Percentiles rank a stretch among this genome's conserved stretches.
These are phyloP conservation scores for Syngnathoides biaculeatus DNA, from an alignment of 2,113 vertebrate species.

Conservation along the genomic window DNA sequence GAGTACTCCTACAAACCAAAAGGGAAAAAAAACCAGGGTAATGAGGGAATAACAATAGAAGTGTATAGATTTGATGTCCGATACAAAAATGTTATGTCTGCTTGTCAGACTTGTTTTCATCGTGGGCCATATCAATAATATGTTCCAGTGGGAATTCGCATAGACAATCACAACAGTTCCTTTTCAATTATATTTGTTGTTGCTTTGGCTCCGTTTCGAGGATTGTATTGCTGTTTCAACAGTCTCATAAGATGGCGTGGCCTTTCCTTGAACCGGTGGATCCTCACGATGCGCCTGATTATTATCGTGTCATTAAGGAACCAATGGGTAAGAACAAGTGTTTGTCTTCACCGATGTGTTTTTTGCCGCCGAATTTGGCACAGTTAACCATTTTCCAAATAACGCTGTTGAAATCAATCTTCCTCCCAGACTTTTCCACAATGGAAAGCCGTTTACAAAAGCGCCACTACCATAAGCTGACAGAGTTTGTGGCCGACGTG, in stretches of 20 bases:
- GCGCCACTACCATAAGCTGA: slow-evolving; percentile 95
- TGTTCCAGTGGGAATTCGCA: too few species aligned
- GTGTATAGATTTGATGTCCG: too few species aligned
- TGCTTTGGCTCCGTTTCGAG: too few species aligned
- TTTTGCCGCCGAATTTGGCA: background rate
- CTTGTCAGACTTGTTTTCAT: too few species aligned
- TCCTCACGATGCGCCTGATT: slow-evolving; percentile 95
- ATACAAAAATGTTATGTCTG: too few species aligned
- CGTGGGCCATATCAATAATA: too few species aligned
- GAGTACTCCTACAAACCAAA: too few species aligned
- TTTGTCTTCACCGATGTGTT: background rate
- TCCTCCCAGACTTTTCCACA: slow-evolving; percentile 85
- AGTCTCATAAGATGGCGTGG: slow-evolving; percentile 99
- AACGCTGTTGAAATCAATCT: background rate
- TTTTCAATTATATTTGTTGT: too few species aligned
- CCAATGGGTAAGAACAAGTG: slow-evolving; percentile 86
- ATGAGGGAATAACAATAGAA: too few species aligned
- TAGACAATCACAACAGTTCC: too few species aligned
- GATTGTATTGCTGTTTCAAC: background rate
- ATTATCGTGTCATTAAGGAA: slow-evolving; percentile 97
- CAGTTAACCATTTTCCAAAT: background rate
- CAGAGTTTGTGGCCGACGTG: slow-evolving; percentile 98
- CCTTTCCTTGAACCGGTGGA: slow-evolving; percentile 97
- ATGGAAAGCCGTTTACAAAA: slow-evolving; percentile 93
- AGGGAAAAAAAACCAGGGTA: too few species aligned